Evolutionary conservation across 2,888 invertebrate genomes (phyloP).

Genomic region (Ctena decussata): DNA sequence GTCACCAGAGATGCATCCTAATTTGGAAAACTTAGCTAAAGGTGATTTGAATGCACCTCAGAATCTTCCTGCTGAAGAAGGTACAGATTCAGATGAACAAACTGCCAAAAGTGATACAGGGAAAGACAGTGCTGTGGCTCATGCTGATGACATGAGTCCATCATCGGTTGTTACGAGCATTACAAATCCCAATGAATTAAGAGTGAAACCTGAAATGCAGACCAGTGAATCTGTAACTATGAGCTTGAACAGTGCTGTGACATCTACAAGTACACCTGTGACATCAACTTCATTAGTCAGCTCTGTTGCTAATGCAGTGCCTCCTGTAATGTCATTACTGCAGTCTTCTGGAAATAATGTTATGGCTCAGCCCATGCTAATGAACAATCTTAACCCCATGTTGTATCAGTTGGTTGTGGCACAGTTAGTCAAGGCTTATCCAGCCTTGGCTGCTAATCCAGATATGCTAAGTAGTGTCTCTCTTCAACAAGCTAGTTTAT

Average conservation of each 20-base stretch:
- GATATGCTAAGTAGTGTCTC: slow-evolving; percentile 63
- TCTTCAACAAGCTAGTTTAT: slow-evolving; percentile 70
- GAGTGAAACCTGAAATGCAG: background rate
- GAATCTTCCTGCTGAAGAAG: background rate
- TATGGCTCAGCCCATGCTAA: background rate
- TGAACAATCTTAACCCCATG: slow-evolving; percentile 19
- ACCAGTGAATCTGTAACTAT: background rate
- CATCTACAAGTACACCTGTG: background rate
- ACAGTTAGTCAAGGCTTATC: slow-evolving; percentile 69
- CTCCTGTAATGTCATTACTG: background rate
- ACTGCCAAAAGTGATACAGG: background rate
- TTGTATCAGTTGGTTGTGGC: slow-evolving; percentile 67
- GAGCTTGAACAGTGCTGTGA: background rate
- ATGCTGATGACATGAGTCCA: too few relatives aligned
- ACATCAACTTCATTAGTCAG: background rate
- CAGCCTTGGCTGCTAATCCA: slow-evolving; percentile 66
- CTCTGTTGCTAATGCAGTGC: background rate
- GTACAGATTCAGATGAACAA: background rate
- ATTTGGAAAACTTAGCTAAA: too few relatives aligned
- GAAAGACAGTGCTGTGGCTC: background rate
- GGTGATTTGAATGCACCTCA: too few relatives aligned
- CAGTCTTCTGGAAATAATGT: background rate
- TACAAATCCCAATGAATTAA: background rate
- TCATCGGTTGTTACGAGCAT: too few relatives aligned
- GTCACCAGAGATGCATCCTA: background rate